phyloP scores from a whole-genome alignment of 2,888 invertebrate genomes.

The Tiphia femorata region DNA sequence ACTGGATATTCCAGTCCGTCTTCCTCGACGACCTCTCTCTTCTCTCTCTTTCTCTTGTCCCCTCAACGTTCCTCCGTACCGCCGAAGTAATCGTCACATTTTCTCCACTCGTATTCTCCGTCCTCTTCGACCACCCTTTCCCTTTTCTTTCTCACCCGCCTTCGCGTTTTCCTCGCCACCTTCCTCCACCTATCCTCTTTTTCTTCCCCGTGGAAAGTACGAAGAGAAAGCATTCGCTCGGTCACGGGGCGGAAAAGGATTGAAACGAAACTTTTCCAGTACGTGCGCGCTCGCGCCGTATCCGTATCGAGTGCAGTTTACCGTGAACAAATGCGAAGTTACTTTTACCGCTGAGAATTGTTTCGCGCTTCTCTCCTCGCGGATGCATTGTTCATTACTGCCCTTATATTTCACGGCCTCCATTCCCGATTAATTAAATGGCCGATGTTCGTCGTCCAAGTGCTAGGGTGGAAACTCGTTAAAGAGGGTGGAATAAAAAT shows the following conservation, averaged over 20 bases:
- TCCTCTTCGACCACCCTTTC: background rate
- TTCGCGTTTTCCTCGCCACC: background rate
- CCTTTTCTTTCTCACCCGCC: background rate
- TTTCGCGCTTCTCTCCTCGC: constrained; percentile 11
- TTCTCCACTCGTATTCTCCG: too few species aligned
- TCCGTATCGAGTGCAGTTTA: constrained; percentile 22
- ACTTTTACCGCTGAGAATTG: constrained; percentile 11
- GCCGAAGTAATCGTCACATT: too few species aligned
- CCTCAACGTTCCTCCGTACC: too few species aligned
- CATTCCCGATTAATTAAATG: too few species aligned
- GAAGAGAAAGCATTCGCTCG: background rate
- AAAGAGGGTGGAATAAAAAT: too few species aligned
- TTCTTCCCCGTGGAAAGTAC: background rate
- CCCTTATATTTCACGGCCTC: too few species aligned
- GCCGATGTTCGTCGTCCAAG: too few species aligned
- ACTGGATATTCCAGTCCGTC: background rate
- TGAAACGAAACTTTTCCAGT: constrained; percentile 20
- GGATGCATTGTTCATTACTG: too few species aligned
- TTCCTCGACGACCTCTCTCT: background rate
- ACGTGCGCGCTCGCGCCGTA: background rate
- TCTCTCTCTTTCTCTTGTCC: background rate
- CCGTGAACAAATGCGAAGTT: constrained; percentile 17
- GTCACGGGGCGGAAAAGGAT: background rate
- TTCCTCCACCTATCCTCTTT: background rate
- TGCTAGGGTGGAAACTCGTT: too few species aligned